Conservation (phyloP, 1,140 invertebrate species). For the Ooceraea biroi region DNA sequence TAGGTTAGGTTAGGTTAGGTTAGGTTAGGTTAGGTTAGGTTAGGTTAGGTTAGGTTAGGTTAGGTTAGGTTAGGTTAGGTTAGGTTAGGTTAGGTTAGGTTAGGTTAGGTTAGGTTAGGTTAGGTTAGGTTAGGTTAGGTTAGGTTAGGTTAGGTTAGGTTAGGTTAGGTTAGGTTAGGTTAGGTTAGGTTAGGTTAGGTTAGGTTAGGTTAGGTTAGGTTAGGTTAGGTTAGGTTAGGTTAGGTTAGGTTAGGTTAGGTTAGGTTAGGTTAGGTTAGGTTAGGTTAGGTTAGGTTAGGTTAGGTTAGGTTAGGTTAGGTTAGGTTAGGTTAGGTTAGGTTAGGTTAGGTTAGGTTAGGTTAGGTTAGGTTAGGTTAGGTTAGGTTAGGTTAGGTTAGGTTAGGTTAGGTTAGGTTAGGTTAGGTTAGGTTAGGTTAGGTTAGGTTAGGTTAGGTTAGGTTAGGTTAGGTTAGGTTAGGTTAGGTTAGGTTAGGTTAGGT, state of each 20-base stretch:
- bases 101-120: conserved; percentile 3
- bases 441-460: conserved; percentile 3
- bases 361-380: conserved; percentile 3
- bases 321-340: conserved; percentile 3
- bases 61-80: conserved; percentile 3
- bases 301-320: conserved; percentile 3
- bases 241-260: conserved; percentile 3
- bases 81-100: conserved; percentile 3
- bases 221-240: conserved; percentile 3
- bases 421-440: conserved; percentile 3
- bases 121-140: conserved; percentile 3
- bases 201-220: not conserved
- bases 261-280: conserved; percentile 3
- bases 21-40: conserved; percentile 3
- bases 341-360: conserved; percentile 3
- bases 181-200: conserved; percentile 3
- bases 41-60: conserved; percentile 3
- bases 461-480: conserved; percentile 3
- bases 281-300: conserved; percentile 3
- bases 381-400: conserved; percentile 3
- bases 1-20: conserved; percentile 3
- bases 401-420: conserved; percentile 3
- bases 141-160: conserved; percentile 3
- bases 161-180: conserved; percentile 3
- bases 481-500: conserved; percentile 3